These are phyloP conservation scores for Sakesphorus luctuosus DNA, from an alignment of 2,113 vertebrate species.

Conservation along the genomic window DNA sequence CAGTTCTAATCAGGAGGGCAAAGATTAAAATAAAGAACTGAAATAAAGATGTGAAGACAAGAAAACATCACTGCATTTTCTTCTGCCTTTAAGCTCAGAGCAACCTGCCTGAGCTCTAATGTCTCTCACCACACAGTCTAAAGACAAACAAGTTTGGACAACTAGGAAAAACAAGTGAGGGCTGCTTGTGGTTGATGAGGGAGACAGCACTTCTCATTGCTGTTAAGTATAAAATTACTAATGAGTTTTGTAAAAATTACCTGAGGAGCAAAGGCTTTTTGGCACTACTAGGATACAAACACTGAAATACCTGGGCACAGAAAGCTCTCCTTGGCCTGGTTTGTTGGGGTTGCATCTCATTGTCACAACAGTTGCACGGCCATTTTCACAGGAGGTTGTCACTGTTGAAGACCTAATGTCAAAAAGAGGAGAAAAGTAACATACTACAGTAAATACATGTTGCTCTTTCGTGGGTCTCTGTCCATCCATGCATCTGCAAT, in stretches of 20 bases:
- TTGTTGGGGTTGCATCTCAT: slow-evolving; percentile 89
- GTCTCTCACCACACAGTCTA: not conserved
- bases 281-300: not conserved
- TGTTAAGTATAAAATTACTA: not conserved
- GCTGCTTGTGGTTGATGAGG: not conserved
- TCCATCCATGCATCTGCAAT: not conserved
- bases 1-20: not conserved
- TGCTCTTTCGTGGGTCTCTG: not conserved
- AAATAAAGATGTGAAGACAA: not conserved
- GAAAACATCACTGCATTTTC: not conserved
- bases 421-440: slow-evolving; percentile 10
- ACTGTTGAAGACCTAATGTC: slow-evolving; percentile 82
- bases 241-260: not conserved
- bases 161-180: not conserved
- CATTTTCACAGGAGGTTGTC: slow-evolving; percentile 88
- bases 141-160: not conserved
- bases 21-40: not conserved
- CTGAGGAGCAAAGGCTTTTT: not conserved
- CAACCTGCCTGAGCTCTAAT: not conserved
- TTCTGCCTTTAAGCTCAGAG: not conserved
- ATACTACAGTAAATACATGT: not conserved
- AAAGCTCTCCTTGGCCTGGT: slow-evolving; percentile 82
- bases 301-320: slow-evolving; percentile 86
- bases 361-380: slow-evolving; percentile 88
- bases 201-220: not conserved